Evolutionary conservation across 2,888 invertebrate genomes (phyloP).

Genomic region (Chymomyza caudatula): DNA sequence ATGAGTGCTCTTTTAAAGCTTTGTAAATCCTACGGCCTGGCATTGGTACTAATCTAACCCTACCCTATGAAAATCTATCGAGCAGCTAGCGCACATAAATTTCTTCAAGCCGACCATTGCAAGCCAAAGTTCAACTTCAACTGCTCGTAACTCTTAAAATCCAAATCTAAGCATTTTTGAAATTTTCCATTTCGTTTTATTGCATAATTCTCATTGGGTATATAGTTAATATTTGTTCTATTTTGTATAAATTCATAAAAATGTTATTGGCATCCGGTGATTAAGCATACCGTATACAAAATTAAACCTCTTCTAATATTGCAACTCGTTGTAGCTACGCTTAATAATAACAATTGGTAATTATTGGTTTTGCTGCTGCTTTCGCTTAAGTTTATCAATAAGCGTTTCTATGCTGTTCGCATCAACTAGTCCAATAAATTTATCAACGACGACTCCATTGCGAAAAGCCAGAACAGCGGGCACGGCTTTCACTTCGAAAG

Average conservation of each 20-base stretch:
- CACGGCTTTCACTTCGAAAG: constrained; percentile 89
- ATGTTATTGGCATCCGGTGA: neutral
- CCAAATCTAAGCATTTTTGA: neutral
- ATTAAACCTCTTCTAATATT: neutral
- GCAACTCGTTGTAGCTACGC: neutral
- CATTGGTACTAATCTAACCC: too few species aligned
- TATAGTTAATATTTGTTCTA: neutral
- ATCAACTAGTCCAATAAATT: constrained; percentile 92
- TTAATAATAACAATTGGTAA: neutral
- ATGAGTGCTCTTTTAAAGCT: too few species aligned
- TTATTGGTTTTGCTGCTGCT: constrained; percentile 57
- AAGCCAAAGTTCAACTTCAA: too few species aligned
- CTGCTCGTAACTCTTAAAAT: too few species aligned
- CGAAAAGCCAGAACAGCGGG: constrained; percentile 86
- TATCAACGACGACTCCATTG: constrained; percentile 90
- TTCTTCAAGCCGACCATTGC: too few species aligned
- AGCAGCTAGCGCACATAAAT: too few species aligned
- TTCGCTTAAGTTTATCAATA: constrained; percentile 81
- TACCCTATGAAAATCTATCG: too few species aligned
- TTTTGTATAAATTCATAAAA: neutral
- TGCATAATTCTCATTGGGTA: neutral
- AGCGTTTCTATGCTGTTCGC: constrained; percentile 88
- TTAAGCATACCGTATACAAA: neutral
- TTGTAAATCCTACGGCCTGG: too few species aligned
- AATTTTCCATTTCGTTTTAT: neutral